These are phyloP conservation scores for Promerops cafer DNA, from an alignment of 2,113 vertebrate genomes.

Conservation along the genomic window DNA sequence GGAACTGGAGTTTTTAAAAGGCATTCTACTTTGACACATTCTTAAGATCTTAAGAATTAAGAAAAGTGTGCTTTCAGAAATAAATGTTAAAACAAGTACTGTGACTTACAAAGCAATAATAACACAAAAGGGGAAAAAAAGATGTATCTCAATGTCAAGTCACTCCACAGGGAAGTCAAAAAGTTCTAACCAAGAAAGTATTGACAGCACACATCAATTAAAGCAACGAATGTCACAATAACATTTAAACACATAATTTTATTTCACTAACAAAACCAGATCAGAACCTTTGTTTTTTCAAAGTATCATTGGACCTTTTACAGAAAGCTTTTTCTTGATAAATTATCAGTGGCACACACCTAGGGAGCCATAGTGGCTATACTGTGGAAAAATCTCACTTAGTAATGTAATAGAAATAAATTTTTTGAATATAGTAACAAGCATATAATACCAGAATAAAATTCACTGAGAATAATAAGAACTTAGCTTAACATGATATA, in stretches of 20 bases:
- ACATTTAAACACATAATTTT: slow-evolving; percentile 5
- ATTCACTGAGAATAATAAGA: neutral
- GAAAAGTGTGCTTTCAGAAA: slow-evolving; percentile 1
- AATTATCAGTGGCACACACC: neutral
- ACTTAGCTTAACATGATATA: slow-evolving; percentile 2
- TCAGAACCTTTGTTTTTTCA: neutral
- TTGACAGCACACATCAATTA: slow-evolving; percentile 9
- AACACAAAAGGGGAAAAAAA: neutral
- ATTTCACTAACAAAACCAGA: neutral
- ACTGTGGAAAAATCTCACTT: neutral
- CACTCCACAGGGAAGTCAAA: neutral
- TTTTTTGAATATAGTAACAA: slow-evolving; percentile 34
- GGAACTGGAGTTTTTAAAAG: neutral
- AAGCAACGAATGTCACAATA: slow-evolving; percentile 9
- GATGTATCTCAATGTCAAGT: neutral
- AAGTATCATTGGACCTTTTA: neutral
- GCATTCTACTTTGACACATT: neutral
- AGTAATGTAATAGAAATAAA: neutral
- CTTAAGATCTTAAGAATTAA: neutral
- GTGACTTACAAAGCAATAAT: neutral
- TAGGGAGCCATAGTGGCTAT: neutral
- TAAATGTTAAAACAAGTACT: neutral
- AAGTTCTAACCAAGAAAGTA: slow-evolving; percentile 15
- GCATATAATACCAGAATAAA: slow-evolving; percentile 29
- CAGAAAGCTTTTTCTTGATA: neutral